Base-by-base conservation (phyloP, 1,140 invertebrate species). In the Dreissena polymorpha region DNA sequence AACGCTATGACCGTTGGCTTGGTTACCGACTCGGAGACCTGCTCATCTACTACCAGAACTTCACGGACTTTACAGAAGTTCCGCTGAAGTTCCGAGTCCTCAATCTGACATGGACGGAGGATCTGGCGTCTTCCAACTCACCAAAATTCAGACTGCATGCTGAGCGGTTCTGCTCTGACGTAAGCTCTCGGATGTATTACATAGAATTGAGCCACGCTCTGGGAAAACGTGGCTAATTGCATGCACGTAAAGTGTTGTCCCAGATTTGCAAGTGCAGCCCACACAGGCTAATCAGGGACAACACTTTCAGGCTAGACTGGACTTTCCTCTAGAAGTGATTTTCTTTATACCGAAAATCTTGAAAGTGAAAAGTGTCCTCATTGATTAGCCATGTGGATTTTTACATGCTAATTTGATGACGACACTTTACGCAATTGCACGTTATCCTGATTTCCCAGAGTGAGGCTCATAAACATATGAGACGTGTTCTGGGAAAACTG, bases 121-220 rank as follows among this genome's bases (percentile, higher is more conserved):
- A 83, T 18, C 72, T 83, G 21, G 13, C 67, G 13, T 53, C 23
- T 29, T 27, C 57, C 21, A 70, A 51, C 0, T 83, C 81, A n/a
- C 67, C 71, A 10, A 51, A 67, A 69, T 83, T 53, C 29, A 10
- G 73, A 50, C 67, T 76, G n/a, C 81, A 83, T 53, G 81, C 81
- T 18, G 67, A 77, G 60, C 49, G 73, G n/a, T 83, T 83, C 57
- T 83, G 81, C 69, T 51, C 7, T 69, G 81, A 83, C 71, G 81
- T 83, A 76, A 71, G 71, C 74, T 53, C 50, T 39, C 2, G 39
- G 2, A 8, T 39, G 2, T 39, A 39, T 63, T 0, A 70, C n/a
- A 39, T 70, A 39, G 39, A 39, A 5, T 39, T 39, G 39, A 39
- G 39, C 39, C 2, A 39, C 39, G 39, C 39, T 39, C 2, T 39